Base-by-base conservation (phyloP, 1,140 invertebrate species). In the Bombus vancouverensis region DNA sequence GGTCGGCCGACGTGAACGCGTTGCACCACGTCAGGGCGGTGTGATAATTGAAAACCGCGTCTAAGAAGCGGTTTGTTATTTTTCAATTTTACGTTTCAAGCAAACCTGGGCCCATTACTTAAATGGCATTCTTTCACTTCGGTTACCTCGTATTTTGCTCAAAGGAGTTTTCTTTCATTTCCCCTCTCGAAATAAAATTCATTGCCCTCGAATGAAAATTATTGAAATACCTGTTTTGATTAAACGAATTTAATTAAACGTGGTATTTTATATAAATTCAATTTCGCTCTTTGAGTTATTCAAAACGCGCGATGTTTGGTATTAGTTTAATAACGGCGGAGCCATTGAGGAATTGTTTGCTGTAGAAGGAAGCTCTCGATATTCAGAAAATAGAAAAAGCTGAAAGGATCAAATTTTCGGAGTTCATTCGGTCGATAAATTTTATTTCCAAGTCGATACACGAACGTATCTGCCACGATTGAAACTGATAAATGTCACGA, bases 1-100 rank as follows among this genome's bases (percentile, higher is more conserved):
- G 22, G 57, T 2, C 32, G 47, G 37, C 59, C 37, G 32, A 42
- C 72, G 53, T 53, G 74, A 72, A 44, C 42, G 32, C 28, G 65
- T 42, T 65, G 70, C 77, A 65, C 59, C 18, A 10, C 66, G 79
- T 53, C 66, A 80, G 59, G 70, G 47, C 81, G 74, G 42, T 66
- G 28, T 59, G 25, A 85, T 90, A 92, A 92, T 92, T 92, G 88
- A 79, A 87, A 86, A 78, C 89, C 83, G 73, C 76, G 72, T 86
- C 75, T 76, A 82, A 83, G 83, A 88, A 79, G 76, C 82, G 87
- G 80, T 87, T 91, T 91, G 86, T 86, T 89, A 92, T 92, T 88
- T 92, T 92, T 91, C 79, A 87, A 91, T 90, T 90, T 80, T 75
- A 72, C 79, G 39, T 91, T 88, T 90, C 37, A 66, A 47, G 37